phyloP scores from a whole-genome alignment of 1,140 invertebrate species.

The Magallana angulata region DNA sequence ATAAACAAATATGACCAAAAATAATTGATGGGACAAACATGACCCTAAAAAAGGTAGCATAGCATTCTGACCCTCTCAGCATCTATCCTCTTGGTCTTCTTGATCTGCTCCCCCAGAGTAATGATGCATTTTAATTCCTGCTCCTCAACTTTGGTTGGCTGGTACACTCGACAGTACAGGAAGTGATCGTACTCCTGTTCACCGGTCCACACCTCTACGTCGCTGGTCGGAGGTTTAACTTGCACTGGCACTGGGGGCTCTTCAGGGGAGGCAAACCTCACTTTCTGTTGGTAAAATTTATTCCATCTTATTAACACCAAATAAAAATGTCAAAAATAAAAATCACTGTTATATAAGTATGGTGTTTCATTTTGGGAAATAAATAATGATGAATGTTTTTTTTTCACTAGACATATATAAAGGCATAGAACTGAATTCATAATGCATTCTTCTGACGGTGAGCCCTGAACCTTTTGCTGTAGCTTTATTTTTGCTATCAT shows the following conservation, averaged over 20 bases:
- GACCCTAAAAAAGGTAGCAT: background rate
- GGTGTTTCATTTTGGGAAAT: too few species aligned
- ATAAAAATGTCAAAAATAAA: too few species aligned
- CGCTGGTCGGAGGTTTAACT: conserved; percentile 68
- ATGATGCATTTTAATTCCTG: conserved; percentile 72
- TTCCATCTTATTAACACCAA: too few species aligned
- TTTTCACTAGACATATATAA: too few species aligned
- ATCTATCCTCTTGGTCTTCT: conserved; percentile 73
- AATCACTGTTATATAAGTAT: too few species aligned
- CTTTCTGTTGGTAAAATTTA: conserved; percentile 63
- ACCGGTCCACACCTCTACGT: conserved; percentile 68
- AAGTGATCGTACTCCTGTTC: conserved; percentile 74
- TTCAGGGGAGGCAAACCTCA: conserved; percentile 68
- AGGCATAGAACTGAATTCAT: too few species aligned
- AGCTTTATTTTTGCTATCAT: too few species aligned
- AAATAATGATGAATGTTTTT: too few species aligned
- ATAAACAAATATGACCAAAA: background rate
- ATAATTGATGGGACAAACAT: background rate
- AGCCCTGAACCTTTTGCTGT: too few species aligned
- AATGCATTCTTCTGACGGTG: too few species aligned
- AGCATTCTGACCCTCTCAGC: conserved; percentile 35
- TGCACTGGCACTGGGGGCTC: conserved; percentile 47
- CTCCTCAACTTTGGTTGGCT: conserved; percentile 70
- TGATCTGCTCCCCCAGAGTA: conserved; percentile 70
- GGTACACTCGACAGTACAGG: conserved; percentile 73